Evolutionary conservation across 2,797 vertebrate species (phyloP).

Genomic region (Lacerta viridis): DNA sequence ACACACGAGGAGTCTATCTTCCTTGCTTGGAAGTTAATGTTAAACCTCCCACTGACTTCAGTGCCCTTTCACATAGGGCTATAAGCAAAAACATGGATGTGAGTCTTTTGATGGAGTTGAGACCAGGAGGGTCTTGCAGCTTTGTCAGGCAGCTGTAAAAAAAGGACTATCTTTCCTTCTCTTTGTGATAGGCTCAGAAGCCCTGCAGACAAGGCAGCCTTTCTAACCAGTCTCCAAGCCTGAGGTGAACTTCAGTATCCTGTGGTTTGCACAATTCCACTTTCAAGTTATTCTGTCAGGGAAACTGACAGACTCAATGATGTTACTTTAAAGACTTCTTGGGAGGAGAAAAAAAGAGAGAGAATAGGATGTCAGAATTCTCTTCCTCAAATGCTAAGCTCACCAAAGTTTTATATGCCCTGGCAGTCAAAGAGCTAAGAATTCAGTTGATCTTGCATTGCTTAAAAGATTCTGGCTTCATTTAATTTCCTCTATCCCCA

Average conservation of each 20-base stretch:
- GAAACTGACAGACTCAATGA: slow-evolving; percentile 62
- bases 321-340: slow-evolving; percentile 59
- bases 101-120: neutral
- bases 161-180: slow-evolving; percentile 42
- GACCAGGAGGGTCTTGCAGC: slow-evolving; percentile 26
- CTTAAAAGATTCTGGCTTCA: slow-evolving; percentile 24
- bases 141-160: slow-evolving; percentile 44
- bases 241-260: slow-evolving; percentile 35
- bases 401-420: slow-evolving; percentile 56
- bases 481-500: slow-evolving; percentile 50
- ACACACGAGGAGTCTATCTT: slow-evolving; percentile 7
- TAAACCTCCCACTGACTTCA: slow-evolving; percentile 19
- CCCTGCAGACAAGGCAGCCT: slow-evolving; percentile 22
- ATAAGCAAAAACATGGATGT: slow-evolving; percentile 44
- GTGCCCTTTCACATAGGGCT: slow-evolving; percentile 21
- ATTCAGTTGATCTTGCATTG: slow-evolving; percentile 49
- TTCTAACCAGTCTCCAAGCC: slow-evolving; percentile 35
- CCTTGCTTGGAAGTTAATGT: slow-evolving; percentile 39
- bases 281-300: slow-evolving; percentile 62
- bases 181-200: slow-evolving; percentile 24
- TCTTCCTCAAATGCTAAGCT: slow-evolving; percentile 56
- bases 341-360: slow-evolving; percentile 46
- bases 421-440: slow-evolving; percentile 54
- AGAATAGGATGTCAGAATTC: slow-evolving; percentile 57
- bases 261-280: slow-evolving; percentile 54